Percentiles rank a stretch among this genome's conserved stretches.
phyloP scores from a whole-genome alignment of 2,888 invertebrate species.

The Drosophila subsilvestris region DNA sequence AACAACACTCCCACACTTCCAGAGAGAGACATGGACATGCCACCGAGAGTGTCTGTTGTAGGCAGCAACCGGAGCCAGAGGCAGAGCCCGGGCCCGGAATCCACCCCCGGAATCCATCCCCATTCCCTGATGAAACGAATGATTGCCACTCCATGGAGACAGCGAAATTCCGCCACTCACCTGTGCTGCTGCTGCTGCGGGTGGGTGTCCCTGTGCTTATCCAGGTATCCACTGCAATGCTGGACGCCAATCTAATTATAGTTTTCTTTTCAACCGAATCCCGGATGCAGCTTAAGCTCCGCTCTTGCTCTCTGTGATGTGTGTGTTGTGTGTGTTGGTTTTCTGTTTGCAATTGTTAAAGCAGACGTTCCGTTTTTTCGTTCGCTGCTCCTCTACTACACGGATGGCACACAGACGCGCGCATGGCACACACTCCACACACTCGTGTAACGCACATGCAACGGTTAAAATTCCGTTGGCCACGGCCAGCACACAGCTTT shows the following conservation, averaged over 20 bases:
- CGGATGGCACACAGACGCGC: conserved; percentile 42
- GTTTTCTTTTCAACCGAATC: conserved; percentile 45
- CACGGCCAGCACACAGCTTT: conserved; percentile 59
- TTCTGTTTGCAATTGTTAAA: conserved; percentile 54
- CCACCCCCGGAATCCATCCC: conserved; percentile 55
- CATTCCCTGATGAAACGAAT: conserved; percentile 48
- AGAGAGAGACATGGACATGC: neutral
- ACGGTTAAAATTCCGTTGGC: conserved; percentile 56
- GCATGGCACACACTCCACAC: conserved; percentile 5
- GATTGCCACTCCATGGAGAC: conserved; percentile 40
- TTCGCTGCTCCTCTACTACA: conserved; percentile 44
- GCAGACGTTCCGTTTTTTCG: conserved; percentile 49
- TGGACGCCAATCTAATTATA: conserved; percentile 56
- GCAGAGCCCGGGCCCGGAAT: neutral
- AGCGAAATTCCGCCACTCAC: conserved; percentile 72
- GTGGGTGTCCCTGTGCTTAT: conserved; percentile 16
- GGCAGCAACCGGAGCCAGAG: neutral
- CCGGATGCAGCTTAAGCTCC: conserved; percentile 14
- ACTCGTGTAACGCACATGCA: conserved; percentile 60
- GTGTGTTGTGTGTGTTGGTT: conserved; percentile 16
- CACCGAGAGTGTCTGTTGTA: conserved; percentile 3
- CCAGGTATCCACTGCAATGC: conserved; percentile 10
- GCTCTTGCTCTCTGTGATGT: conserved; percentile 3
- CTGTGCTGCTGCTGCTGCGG: conserved; percentile 46
- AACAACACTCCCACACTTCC: neutral